Evolutionary conservation across 2,888 invertebrate genomes (phyloP), one percentile per base, ranked within the genome.

Genomic region (Macaria liturata): DNA sequence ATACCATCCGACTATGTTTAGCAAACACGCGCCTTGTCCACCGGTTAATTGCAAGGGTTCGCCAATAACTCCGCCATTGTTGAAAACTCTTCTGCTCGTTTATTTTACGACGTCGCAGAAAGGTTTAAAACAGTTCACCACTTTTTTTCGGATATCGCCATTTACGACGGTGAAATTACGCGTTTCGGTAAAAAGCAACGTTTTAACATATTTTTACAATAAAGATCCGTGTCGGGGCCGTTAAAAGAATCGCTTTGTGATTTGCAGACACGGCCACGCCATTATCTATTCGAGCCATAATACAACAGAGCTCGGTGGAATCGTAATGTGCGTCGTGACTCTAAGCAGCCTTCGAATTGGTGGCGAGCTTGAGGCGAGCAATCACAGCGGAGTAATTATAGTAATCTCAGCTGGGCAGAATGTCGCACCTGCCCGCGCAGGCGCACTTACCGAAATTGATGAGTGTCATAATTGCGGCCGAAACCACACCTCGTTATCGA

Each of bases 41-140:
- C 76, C 75, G 67, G 78, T 78, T 85, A 84, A 87, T 85, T 84
- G 86, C 83, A 86, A 85, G 86, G 85, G 88, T 86, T 89, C 75
- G 82, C 78, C 79, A 83, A 85, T 81, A 81, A 83, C 77, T 70
- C 62, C 49, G 62, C 69, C 75, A 75, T 87, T 86, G 85, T 86
- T 70, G 65, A 66, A 69, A 78, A 77, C 76, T 79, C 75, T 80
- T 80, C 80, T 83, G 43, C 53, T 49, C 43, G 46, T 62, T 55
- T 50, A 63, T 66, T 85, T 86, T 84, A 87, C 75, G 76, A 79
- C 74, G 67, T 70, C 71, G 72, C 68, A 54, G 55, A 61, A 75
- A 76, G 74, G 72, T 78, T 80, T 76, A 67, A 66, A 59, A 63
- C 61, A 58, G 59, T 59, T 62, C 67, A 68, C 67, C 62, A 59